Conservation (phyloP, 2,797 vertebrate genomes). For the Intellagama lesueurii region DNA sequence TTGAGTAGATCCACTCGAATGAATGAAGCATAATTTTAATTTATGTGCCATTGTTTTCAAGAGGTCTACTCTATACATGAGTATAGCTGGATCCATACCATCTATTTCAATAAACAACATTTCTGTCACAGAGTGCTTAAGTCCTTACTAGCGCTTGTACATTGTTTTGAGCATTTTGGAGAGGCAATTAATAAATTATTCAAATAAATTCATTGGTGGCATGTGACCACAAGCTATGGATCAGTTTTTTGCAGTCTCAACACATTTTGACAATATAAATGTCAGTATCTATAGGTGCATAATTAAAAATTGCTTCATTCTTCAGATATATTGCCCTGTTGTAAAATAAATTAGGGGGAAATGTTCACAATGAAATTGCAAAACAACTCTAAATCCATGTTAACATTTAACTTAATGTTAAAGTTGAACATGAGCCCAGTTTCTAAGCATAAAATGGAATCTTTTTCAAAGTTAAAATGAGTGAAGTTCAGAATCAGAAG, state of each 20-base stretch:
- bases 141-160: constrained; percentile 7
- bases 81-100: neutral
- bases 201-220: constrained; percentile 10
- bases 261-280: constrained; percentile 23
- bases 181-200: constrained; percentile 16
- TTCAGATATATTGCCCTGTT: constrained; percentile 6
- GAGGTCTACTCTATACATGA: neutral
- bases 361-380: constrained; percentile 12
- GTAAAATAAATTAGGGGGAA: constrained; percentile 23
- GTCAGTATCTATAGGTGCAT: constrained; percentile 12
- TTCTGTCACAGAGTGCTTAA: constrained; percentile 2
- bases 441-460: neutral
- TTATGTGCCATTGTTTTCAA: neutral
- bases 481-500: neutral
- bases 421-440: constrained; percentile 21
- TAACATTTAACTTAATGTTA: constrained; percentile 26
- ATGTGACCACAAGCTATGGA: neutral
- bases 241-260: constrained; percentile 16
- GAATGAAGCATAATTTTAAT: too few species aligned
- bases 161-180: constrained; percentile 2
- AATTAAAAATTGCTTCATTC: constrained; percentile 30
- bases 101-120: constrained; percentile 2
- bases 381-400: constrained; percentile 17
- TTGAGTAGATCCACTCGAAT: too few species aligned
- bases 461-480: neutral